Evolutionary conservation across 2,797 vertebrate genomes (phyloP).

Genomic region (Merluccius polli): DNA sequence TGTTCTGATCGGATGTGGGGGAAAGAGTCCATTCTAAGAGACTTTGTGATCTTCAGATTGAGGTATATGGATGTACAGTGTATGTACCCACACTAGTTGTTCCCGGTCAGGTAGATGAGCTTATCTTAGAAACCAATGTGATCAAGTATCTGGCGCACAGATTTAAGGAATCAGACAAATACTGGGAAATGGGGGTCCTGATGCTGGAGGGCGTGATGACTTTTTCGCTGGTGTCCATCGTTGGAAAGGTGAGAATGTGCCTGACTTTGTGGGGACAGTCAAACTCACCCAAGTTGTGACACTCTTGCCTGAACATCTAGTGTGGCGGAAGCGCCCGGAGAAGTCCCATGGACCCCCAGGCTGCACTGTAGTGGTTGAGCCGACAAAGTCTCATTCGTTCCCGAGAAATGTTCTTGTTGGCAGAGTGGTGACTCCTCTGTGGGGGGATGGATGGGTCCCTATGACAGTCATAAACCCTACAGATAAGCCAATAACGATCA

Average conservation of each 20-base stretch:
- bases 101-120: background rate
- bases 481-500: background rate
- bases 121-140: background rate
- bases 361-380: background rate
- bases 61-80: background rate
- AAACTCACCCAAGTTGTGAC: slow-evolving; percentile 7
- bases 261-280: background rate
- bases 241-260: background rate
- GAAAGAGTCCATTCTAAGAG: background rate
- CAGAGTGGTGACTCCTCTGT: slow-evolving; percentile 3
- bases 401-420: background rate
- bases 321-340: background rate
- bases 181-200: background rate
- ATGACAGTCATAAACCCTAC: slow-evolving; percentile 10
- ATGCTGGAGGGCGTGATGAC: background rate
- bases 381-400: background rate
- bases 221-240: background rate
- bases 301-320: background rate
- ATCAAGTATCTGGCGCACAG: background rate
- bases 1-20: no score
- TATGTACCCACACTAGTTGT: background rate
- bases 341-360: background rate
- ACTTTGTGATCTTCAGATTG: background rate
- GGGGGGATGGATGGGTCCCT: slow-evolving; percentile 11
- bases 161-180: background rate